A percentile compares a stretch with the other conserved stretches of the same genome.
Conservation (phyloP, 35 echinoderm and acorn worm species). For the Acanthaster planci region DNA sequence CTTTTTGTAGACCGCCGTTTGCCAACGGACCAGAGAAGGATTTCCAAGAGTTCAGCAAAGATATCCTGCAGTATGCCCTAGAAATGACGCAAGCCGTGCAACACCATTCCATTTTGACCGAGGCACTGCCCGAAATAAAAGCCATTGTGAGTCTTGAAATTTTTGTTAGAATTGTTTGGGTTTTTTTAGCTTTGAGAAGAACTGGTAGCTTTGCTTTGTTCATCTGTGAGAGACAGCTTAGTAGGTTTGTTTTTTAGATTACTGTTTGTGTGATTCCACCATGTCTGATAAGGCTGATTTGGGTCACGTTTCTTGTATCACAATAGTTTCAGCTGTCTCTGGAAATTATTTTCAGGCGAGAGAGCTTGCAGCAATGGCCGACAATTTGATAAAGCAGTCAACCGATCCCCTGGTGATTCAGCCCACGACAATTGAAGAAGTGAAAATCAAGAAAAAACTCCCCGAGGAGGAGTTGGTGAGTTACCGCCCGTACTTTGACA, state of each 20-base stretch:
- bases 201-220: too few species aligned
- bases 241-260: too few species aligned
- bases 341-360: conserved; percentile 51
- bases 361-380: conserved; percentile 67
- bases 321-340: background rate
- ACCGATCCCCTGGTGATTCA: conserved; percentile 87
- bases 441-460: conserved; percentile 80
- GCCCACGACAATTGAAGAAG: conserved; percentile 70
- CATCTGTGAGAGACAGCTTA: too few species aligned
- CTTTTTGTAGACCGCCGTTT: conserved; percentile 65
- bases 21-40: conserved; percentile 40
- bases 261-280: too few species aligned
- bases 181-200: too few species aligned
- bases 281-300: too few species aligned
- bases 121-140: background rate
- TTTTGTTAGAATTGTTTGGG: background rate
- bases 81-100: conserved; percentile 68
- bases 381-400: conserved; percentile 74
- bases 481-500: background rate
- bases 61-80: conserved; percentile 60
- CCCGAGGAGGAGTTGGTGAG: conserved; percentile 72
- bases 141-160: conserved; percentile 35
- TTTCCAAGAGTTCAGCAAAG: conserved; percentile 71
- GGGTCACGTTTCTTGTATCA: too few species aligned
- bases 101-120: background rate